Evolutionary conservation across 2,888 invertebrate species (phyloP), one percentile per base, ranked within the genome.

Genomic region (Girardia tigrina): DNA sequence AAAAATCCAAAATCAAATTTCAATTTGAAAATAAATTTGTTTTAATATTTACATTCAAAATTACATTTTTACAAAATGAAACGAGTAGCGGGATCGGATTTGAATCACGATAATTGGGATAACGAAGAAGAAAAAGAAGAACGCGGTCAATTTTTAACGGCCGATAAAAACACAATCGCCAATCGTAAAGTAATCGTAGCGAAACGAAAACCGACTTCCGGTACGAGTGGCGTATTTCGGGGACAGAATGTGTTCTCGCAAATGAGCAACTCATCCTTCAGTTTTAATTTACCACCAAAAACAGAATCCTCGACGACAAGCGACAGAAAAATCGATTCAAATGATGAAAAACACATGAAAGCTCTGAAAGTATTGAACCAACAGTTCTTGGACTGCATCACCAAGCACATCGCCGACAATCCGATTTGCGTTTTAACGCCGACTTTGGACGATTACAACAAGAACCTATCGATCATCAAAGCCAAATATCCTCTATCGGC

Each of bases 391-490:
- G 87, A 89, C 75, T 94, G 93, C 91, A 90, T 94, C 70, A 89
- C 89, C 80, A 88, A 88, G 78, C 90, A 92, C 84, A 89, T 94
- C 2, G 89, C 90, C 79, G 87, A 89, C 79, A 91, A 90, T 83
- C 90, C 92, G 0, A 87, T 90, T 77, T 90, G 92, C 82, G 89
- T 91, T 82, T 86, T 94, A 36, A 88, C 90, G 26, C 94, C 94
- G 28, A 89, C 93, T 81, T 93, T 94, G 83, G 88, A 79, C 77
- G 78, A 78, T 28, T 83, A 84, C 79, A 81, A 82, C 74, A 81
- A 80, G 69, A 81, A 83, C 78, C 78, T 84, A 70, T 78, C 74
- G 69, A 79, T 79, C 28, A 77, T 83, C 29, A 81, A 81, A 76
- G 79, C 79, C 71, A 78, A 78, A 56, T 78, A 78, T 56, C 79